Percentiles rank a stretch among this genome's conserved stretches.
Conservation (phyloP, 2,113 vertebrate species). For the Symphodus melops region DNA sequence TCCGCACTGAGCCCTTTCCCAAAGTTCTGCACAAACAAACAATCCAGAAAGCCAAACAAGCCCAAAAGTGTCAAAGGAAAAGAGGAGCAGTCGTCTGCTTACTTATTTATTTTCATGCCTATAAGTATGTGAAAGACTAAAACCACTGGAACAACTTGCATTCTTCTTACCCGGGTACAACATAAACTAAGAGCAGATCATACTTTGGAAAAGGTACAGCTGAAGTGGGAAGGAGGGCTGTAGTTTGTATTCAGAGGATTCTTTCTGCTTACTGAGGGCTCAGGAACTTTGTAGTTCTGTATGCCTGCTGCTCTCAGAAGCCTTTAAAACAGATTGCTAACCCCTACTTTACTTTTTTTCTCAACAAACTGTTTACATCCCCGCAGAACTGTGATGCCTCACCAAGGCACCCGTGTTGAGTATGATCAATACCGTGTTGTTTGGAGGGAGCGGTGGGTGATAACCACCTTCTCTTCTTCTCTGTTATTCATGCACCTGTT, state of each 20-base stretch:
- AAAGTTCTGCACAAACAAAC: constrained; percentile 76
- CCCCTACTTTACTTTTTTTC: constrained; percentile 58
- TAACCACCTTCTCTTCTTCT: constrained; percentile 42
- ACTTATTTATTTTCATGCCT: constrained; percentile 48
- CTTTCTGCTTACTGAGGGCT: constrained; percentile 79
- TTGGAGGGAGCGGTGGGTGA: constrained; percentile 48
- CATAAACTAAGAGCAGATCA: constrained; percentile 41
- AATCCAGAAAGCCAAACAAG: constrained; percentile 71
- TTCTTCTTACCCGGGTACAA: constrained; percentile 51
- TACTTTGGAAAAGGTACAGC: constrained; percentile 41
- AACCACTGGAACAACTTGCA: constrained; percentile 49
- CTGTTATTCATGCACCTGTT: constrained; percentile 17
- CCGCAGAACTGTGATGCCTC: constrained; percentile 77
- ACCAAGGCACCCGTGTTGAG: constrained; percentile 60
- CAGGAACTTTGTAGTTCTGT: constrained; percentile 80
- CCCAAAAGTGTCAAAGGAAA: constrained; percentile 32
- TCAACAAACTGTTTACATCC: constrained; percentile 79
- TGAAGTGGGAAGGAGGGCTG: constrained; percentile 47
- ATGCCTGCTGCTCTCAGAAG: constrained; percentile 75
- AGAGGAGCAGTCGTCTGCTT: constrained; percentile 30
- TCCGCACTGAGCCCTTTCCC: constrained; percentile 69
- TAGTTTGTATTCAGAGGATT: constrained; percentile 72
- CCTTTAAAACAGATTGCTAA: constrained; percentile 72
- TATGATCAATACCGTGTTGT: constrained; percentile 60
- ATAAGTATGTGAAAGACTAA: constrained; percentile 68